Evolutionary conservation across 2,113 vertebrate genomes (phyloP), one percentile per base, ranked within the genome.

Genomic region (Galbula dea): DNA sequence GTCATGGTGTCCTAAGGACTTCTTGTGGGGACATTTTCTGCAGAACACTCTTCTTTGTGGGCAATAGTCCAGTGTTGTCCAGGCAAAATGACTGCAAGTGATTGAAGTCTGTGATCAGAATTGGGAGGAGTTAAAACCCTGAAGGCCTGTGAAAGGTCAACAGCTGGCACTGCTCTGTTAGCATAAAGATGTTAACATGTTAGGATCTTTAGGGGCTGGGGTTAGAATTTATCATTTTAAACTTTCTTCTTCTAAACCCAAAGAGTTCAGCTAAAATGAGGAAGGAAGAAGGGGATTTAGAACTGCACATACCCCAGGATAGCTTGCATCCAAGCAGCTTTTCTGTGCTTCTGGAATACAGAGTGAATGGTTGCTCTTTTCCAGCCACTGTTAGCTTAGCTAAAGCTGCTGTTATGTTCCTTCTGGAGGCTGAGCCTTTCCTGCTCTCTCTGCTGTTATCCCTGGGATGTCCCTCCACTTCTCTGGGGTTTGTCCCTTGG

Each of bases 11-110:
- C 90, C 82, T 86, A 92, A 86, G 86, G 76, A 32, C 52, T 93
- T 93, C n/a, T 93, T 90, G 59, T 43, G 93, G 59, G 78, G 79
- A 74, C 68, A n/a, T 76, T 82, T 93, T 90, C 84, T 96, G 36
- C 22, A 37, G 89, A 82, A 46, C 76, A 79, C 36, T 86, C 79
- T 57, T 85, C 68, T 74, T 63, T 83, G 54, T 54, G 43, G 91
- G 82, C 82, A 73, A 15, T 11, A 12, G 68, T 78, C 89, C 91
- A 83, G 20, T 0, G 11, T 81, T 74, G 58, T 71, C 67, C 4
- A 2, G 67, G 66, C 46, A 36, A 90, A 96, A 76, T 75, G 45
- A 68, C 36, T 82, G 24, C 61, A 23, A 79, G 48, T 58, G 79
- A 83, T 27, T 91, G 77, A 94, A 90, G 62, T 76, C 71, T 82